Percentiles rank a stretch among this genome's conserved stretches.
Conservation (phyloP, 2,797 vertebrate species). For the Antennarius maculatus region DNA sequence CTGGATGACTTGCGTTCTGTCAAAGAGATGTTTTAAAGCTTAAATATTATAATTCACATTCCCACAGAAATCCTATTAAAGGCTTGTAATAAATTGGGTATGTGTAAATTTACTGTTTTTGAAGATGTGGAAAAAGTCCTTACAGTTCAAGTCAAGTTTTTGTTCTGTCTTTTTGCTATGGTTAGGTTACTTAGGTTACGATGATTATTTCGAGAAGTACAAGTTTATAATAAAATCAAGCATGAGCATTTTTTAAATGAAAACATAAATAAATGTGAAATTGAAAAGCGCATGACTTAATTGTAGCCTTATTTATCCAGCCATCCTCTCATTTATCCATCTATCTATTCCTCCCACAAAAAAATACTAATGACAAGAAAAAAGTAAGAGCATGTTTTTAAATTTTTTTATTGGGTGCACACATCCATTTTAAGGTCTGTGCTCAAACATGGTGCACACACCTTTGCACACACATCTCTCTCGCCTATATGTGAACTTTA, state of each 20-base stretch:
- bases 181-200: background rate
- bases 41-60: background rate
- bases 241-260: no score
- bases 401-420: constrained; percentile 60
- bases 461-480: constrained; percentile 36
- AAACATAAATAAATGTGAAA: no score
- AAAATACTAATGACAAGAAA: constrained; percentile 29
- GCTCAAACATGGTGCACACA: constrained; percentile 45
- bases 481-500: constrained; percentile 53
- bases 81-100: background rate
- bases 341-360: no score
- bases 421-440: constrained; percentile 59
- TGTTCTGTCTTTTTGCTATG: background rate
- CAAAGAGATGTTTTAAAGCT: background rate
- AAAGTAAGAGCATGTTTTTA: constrained; percentile 26
- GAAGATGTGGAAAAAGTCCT: constrained; percentile 1
- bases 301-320: no score
- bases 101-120: background rate
- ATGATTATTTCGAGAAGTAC: background rate
- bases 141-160: background rate
- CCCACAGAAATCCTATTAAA: background rate
- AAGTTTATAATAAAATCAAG: no score
- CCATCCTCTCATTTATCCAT: no score
- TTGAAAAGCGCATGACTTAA: no score
- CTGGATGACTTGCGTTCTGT: background rate